A percentile compares a stretch with the other conserved stretches of the same genome.
Conservation (phyloP, 35 echinoderm and acorn worm species). For the Patiria miniata region DNA sequence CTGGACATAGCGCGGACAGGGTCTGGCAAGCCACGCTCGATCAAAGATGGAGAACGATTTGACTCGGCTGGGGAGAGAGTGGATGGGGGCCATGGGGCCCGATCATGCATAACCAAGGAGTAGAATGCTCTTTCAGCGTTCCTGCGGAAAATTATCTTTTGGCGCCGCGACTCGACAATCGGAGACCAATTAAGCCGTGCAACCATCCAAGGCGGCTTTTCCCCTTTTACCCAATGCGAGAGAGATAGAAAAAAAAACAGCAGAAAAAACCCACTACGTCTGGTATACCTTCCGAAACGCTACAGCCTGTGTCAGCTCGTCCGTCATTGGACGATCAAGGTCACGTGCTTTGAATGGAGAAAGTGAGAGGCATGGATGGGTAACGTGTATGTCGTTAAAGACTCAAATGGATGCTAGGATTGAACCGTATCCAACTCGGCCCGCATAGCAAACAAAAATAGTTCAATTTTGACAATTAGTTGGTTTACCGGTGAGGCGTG, state of each 20-base stretch:
- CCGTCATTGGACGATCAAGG: slow-evolving; percentile 17
- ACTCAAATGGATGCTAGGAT: background rate
- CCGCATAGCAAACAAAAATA: slow-evolving; percentile 28
- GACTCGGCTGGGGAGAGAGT: background rate
- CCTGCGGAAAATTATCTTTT: slow-evolving; percentile 59
- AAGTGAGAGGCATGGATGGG: slow-evolving; percentile 16
- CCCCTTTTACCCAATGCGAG: background rate
- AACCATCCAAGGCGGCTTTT: slow-evolving; percentile 34
- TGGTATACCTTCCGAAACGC: too few relatives aligned
- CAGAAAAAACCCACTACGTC: background rate
- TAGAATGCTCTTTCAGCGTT: slow-evolving; percentile 30
- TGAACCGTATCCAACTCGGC: slow-evolving; percentile 5
- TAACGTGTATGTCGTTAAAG: slow-evolving; percentile 8
- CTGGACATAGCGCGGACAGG: background rate
- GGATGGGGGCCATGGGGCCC: background rate
- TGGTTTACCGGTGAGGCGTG: background rate
- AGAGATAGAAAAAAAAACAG: background rate
- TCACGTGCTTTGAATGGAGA: slow-evolving; percentile 28
- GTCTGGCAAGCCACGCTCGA: background rate
- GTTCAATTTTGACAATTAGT: slow-evolving; percentile 24
- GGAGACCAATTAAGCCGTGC: slow-evolving; percentile 42
- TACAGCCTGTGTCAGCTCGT: slow-evolving; percentile 19
- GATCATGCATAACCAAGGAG: slow-evolving; percentile 28
- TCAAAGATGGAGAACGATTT: background rate
- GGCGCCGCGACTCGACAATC: slow-evolving; percentile 47